These are phyloP conservation scores for Chromoteleia sp. DNA, from an alignment of 2,888 invertebrate genomes.

Conservation along the genomic window DNA sequence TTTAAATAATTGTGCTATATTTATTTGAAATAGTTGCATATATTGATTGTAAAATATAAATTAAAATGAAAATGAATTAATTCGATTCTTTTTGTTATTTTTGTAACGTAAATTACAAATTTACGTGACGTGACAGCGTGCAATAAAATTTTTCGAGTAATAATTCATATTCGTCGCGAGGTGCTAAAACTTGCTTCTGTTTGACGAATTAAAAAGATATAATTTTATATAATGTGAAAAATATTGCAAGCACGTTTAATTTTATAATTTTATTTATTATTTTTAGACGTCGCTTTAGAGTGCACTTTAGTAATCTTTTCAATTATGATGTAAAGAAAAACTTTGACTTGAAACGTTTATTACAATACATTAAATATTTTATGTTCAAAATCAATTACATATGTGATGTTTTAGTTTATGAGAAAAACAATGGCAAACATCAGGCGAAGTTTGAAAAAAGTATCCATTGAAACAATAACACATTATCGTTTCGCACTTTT, in stretches of 20 bases:
- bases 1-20: not conserved
- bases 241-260: no score
- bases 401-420: not conserved
- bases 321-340: not conserved
- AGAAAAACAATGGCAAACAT: not conserved
- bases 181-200: not conserved
- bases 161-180: constrained; percentile 14
- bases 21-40: not conserved
- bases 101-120: constrained; percentile 4
- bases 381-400: not conserved
- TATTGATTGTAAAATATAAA: not conserved
- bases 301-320: no score
- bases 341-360: no score
- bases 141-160: constrained; percentile 15
- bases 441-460: not conserved
- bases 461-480: constrained; percentile 9
- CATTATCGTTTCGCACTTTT: constrained; percentile 7
- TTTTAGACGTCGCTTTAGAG: no score
- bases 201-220: not conserved
- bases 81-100: not conserved
- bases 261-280: no score
- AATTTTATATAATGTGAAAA: constrained; percentile 6
- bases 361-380: no score
- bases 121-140: not conserved
- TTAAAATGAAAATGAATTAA: constrained; percentile 20